Percentiles rank a stretch among this genome's conserved stretches.
These are phyloP conservation scores for Aix galericulata DNA, from an alignment of 2,113 vertebrate genomes.

Conservation along the genomic window DNA sequence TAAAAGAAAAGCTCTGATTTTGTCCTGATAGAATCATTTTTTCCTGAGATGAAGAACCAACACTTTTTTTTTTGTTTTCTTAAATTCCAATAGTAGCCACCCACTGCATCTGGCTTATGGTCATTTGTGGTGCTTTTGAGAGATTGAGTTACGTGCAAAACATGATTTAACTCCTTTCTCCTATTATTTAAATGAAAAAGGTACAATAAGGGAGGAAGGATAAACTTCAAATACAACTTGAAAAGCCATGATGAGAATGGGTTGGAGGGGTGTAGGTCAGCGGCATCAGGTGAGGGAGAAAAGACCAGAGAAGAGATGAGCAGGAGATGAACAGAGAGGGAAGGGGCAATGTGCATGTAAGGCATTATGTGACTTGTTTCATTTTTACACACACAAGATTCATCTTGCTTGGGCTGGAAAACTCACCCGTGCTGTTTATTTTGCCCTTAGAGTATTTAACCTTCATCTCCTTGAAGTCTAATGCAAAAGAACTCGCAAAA, in stretches of 20 bases:
- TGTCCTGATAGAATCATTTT: neutral
- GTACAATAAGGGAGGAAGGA: neutral
- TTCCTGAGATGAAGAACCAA: neutral
- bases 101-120: neutral
- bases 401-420: neutral
- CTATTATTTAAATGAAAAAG: neutral
- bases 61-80: neutral
- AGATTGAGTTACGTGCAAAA: neutral
- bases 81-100: neutral
- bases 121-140: neutral
- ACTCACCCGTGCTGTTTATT: neutral
- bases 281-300: neutral
- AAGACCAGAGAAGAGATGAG: neutral
- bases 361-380: neutral
- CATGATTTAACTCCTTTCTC: neutral
- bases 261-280: neutral
- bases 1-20: neutral
- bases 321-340: neutral
- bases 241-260: neutral
- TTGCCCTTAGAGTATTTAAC: constrained; percentile 18
- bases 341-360: neutral
- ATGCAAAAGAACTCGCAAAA: neutral
- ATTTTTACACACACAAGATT: neutral
- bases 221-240: neutral
- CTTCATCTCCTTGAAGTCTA: neutral